phyloP scores from a whole-genome alignment of 2,797 vertebrate species.

The Artibeus jamaicensis region DNA sequence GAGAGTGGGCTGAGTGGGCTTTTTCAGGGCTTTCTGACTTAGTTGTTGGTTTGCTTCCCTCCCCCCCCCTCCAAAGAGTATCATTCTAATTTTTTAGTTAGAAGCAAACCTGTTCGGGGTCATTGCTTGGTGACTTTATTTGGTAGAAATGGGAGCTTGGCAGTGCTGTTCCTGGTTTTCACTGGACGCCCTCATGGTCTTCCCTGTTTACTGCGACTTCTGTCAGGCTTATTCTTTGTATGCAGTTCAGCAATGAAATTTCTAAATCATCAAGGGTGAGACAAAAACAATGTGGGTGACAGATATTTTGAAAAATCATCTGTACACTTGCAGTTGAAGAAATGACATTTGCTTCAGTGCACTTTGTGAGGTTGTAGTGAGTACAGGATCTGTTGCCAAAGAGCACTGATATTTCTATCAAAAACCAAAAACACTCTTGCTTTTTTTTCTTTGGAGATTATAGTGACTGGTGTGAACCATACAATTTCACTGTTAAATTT shows the following conservation, averaged over 20 bases:
- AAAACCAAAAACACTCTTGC: background rate
- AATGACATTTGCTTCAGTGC: background rate
- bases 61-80: accelerated
- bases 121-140: background rate
- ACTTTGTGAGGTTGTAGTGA: background rate
- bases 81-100: background rate
- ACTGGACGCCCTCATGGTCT: background rate
- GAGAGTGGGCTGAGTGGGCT: background rate
- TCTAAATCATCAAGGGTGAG: background rate
- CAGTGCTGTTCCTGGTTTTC: background rate
- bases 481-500: conserved; percentile 61
- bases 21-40: background rate
- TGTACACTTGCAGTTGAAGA: background rate
- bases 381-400: background rate
- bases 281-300: background rate
- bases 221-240: background rate
- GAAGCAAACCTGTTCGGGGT: background rate
- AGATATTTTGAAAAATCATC: background rate
- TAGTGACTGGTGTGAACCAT: background rate
- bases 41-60: background rate
- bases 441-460: conserved; percentile 12
- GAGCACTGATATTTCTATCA: background rate
- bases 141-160: background rate
- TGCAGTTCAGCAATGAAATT: background rate
- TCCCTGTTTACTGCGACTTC: background rate